Evolutionary conservation across 2,888 invertebrate genomes (phyloP).

Genomic region (Pedicia rivosa): DNA sequence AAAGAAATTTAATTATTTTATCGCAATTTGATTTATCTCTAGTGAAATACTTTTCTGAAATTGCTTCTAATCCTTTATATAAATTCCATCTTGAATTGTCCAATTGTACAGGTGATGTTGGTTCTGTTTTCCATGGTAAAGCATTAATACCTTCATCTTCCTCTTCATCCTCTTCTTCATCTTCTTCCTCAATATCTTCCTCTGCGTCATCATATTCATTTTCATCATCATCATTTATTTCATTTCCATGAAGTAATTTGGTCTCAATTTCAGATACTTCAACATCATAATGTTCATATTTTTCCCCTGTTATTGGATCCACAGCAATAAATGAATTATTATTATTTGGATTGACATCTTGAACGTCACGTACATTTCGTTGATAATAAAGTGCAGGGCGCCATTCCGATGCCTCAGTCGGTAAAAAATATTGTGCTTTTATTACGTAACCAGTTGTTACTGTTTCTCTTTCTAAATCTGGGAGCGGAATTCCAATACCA

Average conservation of each 20-base stretch:
- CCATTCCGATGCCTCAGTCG: not conserved
- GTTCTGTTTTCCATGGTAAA: not conserved
- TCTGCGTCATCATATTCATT: not conserved
- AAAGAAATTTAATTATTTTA: conserved; percentile 12
- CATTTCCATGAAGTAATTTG: not conserved
- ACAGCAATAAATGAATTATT: not conserved
- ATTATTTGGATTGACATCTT: not conserved
- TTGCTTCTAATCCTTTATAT: conserved; percentile 44
- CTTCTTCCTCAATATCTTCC: not conserved
- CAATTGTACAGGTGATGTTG: not conserved
- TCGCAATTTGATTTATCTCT: not conserved
- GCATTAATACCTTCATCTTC: not conserved
- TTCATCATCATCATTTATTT: not conserved
- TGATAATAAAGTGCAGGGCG: not conserved
- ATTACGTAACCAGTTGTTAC: not conserved
- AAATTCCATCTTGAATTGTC: conserved; percentile 45
- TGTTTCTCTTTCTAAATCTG: no score
- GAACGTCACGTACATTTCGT: not conserved
- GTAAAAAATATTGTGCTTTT: not conserved
- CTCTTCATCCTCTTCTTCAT: not conserved
- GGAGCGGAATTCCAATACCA: not conserved
- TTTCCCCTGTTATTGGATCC: not conserved
- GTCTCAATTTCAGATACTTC: conserved; percentile 3
- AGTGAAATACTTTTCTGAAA: conserved; percentile 37
- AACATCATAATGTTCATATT: conserved; percentile 6